Evolutionary conservation across 2,797 vertebrate species (phyloP).

Genomic region (Cynodonichthys magdalenae): DNA sequence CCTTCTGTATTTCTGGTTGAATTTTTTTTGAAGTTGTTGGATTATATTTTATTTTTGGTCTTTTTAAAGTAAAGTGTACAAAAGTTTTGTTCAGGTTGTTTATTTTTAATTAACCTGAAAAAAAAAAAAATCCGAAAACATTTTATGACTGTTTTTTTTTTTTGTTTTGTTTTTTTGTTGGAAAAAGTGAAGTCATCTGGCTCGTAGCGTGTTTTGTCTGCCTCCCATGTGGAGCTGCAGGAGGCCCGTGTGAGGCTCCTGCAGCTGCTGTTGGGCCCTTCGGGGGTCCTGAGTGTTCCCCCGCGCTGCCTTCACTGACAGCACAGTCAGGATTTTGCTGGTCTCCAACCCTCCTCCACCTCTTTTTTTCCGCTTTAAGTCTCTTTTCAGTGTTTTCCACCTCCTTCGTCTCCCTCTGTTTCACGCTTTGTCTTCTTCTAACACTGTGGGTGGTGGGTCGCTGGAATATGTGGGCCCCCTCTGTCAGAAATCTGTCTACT

Average conservation of each 20-base stretch:
- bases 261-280: conserved; percentile 73
- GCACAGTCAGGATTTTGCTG: conserved; percentile 55
- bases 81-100: background rate
- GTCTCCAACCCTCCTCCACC: conserved; percentile 52
- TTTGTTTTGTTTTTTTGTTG: conserved; percentile 31
- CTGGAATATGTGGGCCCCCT: conserved; percentile 66
- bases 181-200: conserved; percentile 53
- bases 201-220: conserved; percentile 25
- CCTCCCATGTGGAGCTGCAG: conserved; percentile 36
- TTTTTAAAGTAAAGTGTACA: background rate
- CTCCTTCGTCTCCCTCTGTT: conserved; percentile 72
- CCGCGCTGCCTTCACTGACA: conserved; percentile 73
- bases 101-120: background rate
- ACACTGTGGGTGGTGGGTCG: conserved; percentile 72
- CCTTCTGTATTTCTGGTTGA: too few species aligned
- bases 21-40: too few species aligned
- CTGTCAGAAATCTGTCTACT: conserved; percentile 59
- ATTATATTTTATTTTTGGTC: too few species aligned
- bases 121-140: background rate
- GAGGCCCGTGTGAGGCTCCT: conserved; percentile 49
- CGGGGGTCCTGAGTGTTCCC: conserved; percentile 51
- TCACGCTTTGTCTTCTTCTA: conserved; percentile 73
- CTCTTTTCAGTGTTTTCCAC: conserved; percentile 57
- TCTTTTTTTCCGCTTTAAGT: conserved; percentile 38
- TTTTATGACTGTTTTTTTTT: conserved; percentile 15